These are phyloP conservation scores for Polydrusus cervinus DNA, from an alignment of 2,888 invertebrate genomes.

Conservation along the genomic window DNA sequence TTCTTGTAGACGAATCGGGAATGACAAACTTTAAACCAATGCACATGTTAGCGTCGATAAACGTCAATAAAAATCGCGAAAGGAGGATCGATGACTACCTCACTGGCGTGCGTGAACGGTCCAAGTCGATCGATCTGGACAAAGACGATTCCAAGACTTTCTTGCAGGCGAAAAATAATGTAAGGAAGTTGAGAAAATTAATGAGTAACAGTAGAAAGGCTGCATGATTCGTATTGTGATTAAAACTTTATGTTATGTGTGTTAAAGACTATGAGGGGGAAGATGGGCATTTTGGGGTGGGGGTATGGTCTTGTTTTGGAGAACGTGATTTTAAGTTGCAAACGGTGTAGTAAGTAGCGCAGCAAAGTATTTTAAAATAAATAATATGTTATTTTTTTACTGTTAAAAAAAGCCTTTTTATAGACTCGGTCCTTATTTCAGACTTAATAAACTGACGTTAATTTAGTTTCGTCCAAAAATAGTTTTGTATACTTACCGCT, in stretches of 20 bases:
- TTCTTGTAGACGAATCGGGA: conserved; percentile 84
- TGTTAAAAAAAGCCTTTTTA: neutral
- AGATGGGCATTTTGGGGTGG: conserved; percentile 10
- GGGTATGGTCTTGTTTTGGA: conserved; percentile 39
- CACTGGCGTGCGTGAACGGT: conserved; percentile 61
- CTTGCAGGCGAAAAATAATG: conserved; percentile 63
- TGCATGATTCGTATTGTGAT: conserved; percentile 60
- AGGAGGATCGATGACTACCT: conserved; percentile 65
- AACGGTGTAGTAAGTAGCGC: conserved; percentile 42
- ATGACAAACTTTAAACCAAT: conserved; percentile 84
- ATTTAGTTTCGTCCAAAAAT: no score
- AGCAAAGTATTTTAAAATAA: no score
- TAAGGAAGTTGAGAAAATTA: conserved; percentile 64
- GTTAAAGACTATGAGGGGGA: conserved; percentile 21
- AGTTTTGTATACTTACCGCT: no score
- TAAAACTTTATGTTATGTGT: conserved; percentile 48
- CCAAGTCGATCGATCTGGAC: conserved; percentile 52
- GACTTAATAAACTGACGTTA: no score
- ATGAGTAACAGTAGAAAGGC: conserved; percentile 61
- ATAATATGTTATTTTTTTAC: neutral
- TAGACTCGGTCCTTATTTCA: no score
- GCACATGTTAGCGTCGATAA: conserved; percentile 81
- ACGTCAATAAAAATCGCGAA: conserved; percentile 63
- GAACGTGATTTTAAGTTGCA: neutral
- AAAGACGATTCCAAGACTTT: conserved; percentile 59